Evolutionary conservation across 2,888 invertebrate species (phyloP), one percentile per base, ranked within the genome.

Genomic region (Rhabditophanes sp.): DNA sequence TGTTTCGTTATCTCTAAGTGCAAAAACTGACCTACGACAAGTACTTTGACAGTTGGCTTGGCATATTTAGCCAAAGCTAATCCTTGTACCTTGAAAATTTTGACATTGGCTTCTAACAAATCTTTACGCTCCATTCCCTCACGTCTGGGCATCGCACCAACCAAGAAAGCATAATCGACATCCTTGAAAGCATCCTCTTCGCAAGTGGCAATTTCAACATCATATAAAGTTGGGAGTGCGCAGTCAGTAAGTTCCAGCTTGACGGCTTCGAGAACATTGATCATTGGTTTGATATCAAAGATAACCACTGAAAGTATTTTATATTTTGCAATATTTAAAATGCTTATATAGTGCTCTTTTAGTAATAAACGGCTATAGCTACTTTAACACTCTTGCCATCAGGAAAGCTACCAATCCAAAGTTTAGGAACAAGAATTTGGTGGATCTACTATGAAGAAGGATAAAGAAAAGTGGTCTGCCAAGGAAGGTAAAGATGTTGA

Each of bases 61-160:
- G 90, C 83, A 65, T 75, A 75, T 65, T 82, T 76, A 63, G 93
- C 80, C 23, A 96, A 68, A 4, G 93, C 88, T 65, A 82, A 78
- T 9, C 96, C 93, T 56, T 93, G 93, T 32, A 78, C 80, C 70
- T 90, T 87, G 71, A 96, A 96, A 65, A 99, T 96, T 67, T 82
- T 84, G 4, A 93, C 90, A 69, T 96, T 99, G 21, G 90, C 93
- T 11, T 84, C 79, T 3, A 96, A 74, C 23, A 99, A 75, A 66
- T 99, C 96, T 68, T 93, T 96, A 36, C 96, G 76, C 68, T 96
- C 93, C 96, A 96, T 99, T 33, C 93, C 93, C 67, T 83, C 78
- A 64, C 79, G 81, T 34, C 96, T 77, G 1, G 96, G 96, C 49
- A 50, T 46, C 19, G 93, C 79, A 20, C 96, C 96, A 26, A 96